A percentile compares a stretch with the other conserved stretches of the same genome.
These are phyloP conservation scores for Sceloporus tristichus DNA, from an alignment of 2,113 vertebrate species.

Conservation along the genomic window DNA sequence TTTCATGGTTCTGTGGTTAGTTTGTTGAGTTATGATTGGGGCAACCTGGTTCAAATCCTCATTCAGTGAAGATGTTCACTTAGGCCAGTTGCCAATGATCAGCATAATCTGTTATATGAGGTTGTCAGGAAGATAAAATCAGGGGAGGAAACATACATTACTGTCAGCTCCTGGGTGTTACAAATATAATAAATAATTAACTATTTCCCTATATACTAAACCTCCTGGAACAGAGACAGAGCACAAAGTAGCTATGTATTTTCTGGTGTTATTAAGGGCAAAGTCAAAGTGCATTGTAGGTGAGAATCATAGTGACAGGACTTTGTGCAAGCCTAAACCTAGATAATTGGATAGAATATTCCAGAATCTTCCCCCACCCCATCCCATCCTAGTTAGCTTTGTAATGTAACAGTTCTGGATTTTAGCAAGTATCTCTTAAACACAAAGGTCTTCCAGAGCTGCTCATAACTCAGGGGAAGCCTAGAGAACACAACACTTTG, in stretches of 20 bases:
- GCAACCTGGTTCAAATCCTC: too few relatives aligned
- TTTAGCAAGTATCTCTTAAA: neutral
- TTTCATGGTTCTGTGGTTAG: too few relatives aligned
- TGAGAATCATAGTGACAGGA: too few relatives aligned
- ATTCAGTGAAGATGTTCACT: too few relatives aligned
- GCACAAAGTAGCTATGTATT: neutral
- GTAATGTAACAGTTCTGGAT: neutral
- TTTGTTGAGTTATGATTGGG: too few relatives aligned
- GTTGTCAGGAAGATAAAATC: neutral
- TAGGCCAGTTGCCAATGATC: constrained; percentile 5
- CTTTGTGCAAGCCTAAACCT: too few relatives aligned
- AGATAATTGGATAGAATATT: too few relatives aligned
- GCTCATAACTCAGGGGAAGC: neutral
- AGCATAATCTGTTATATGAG: neutral
- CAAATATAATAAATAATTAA: neutral
- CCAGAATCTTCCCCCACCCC: too few relatives aligned
- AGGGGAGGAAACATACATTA: neutral
- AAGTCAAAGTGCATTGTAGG: neutral
- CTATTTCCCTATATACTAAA: neutral
- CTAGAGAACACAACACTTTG: neutral
- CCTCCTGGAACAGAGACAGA: neutral
- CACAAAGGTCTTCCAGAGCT: neutral
- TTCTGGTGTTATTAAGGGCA: neutral
- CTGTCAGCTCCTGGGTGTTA: neutral
- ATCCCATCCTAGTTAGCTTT: too few relatives aligned